Conservation (phyloP, 2,888 invertebrate species). For the Spialia ferax region DNA sequence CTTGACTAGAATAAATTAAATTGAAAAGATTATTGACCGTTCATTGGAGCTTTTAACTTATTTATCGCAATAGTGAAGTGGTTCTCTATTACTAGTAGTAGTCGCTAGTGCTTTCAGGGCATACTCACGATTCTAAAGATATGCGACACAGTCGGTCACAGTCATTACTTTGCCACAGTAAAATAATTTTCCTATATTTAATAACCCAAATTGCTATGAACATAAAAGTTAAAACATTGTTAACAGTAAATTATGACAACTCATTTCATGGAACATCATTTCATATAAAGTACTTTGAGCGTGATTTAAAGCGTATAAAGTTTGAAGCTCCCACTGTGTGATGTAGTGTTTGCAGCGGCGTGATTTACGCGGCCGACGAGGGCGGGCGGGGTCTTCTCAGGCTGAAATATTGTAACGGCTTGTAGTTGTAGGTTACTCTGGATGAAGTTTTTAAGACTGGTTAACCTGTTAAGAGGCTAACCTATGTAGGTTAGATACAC, state of each 20-base stretch:
- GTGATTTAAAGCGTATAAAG: constrained; percentile 34
- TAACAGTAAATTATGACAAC: not conserved
- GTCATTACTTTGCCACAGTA: no score
- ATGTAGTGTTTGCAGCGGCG: constrained; percentile 14
- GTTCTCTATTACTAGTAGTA: no score
- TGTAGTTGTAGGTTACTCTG: not conserved
- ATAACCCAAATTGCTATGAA: not conserved
- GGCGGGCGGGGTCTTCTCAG: not conserved
- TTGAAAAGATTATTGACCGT: no score
- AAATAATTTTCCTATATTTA: not conserved
- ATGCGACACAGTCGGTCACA: no score
- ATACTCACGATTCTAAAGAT: no score
- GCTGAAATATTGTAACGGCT: constrained; percentile 5
- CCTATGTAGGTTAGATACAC: no score
- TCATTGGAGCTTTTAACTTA: no score
- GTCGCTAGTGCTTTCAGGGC: no score
- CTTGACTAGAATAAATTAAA: no score
- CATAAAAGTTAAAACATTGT: not conserved
- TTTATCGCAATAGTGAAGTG: no score
- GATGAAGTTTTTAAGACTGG: not conserved
- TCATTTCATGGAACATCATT: not conserved
- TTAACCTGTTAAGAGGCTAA: no score
- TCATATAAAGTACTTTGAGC: not conserved
- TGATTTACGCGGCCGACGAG: constrained; percentile 27
- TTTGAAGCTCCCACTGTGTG: not conserved